A percentile compares a stretch with the other conserved stretches of the same genome.
These are phyloP conservation scores for Pteromalus puparum DNA, from an alignment of 1,140 invertebrate genomes.

Conservation along the genomic window DNA sequence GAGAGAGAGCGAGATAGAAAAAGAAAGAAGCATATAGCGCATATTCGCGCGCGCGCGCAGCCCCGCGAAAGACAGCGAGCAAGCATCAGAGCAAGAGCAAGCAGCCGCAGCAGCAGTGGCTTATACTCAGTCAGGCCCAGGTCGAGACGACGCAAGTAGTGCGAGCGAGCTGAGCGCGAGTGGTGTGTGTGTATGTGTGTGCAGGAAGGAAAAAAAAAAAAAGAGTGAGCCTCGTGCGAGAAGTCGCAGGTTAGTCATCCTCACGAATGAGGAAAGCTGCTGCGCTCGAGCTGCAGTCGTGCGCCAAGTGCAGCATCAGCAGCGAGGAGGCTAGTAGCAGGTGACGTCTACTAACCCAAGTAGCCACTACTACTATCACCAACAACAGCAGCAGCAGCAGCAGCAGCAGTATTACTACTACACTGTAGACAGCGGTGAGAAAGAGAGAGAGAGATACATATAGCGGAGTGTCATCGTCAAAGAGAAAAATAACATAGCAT, in stretches of 20 bases:
- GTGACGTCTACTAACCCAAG: slow-evolving; percentile 11
- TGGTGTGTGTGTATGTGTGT: background rate
- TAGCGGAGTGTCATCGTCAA: background rate
- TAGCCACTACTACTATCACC: background rate
- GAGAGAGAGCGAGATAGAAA: slow-evolving; percentile 10
- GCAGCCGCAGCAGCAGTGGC: background rate
- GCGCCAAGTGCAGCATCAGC: slow-evolving; percentile 22
- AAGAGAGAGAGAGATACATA: background rate
- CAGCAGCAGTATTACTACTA: no score
- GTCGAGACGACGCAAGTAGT: no score
- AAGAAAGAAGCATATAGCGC: no score
- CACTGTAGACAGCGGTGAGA: background rate
- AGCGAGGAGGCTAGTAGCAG: slow-evolving; percentile 14
- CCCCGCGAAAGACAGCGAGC: background rate
- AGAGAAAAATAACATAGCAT: background rate
- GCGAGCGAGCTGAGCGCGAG: no score
- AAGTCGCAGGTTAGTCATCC: background rate
- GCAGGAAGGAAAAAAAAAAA: background rate
- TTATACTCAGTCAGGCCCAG: background rate
- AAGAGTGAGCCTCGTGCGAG: background rate
- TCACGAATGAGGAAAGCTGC: slow-evolving; percentile 33
- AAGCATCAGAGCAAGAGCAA: no score
- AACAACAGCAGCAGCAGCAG: background rate
- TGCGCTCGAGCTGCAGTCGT: slow-evolving; percentile 20
- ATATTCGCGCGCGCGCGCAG: no score